phyloP scores from a whole-genome alignment of 2,797 vertebrate genomes.

The Anomalospiza imberbis region DNA sequence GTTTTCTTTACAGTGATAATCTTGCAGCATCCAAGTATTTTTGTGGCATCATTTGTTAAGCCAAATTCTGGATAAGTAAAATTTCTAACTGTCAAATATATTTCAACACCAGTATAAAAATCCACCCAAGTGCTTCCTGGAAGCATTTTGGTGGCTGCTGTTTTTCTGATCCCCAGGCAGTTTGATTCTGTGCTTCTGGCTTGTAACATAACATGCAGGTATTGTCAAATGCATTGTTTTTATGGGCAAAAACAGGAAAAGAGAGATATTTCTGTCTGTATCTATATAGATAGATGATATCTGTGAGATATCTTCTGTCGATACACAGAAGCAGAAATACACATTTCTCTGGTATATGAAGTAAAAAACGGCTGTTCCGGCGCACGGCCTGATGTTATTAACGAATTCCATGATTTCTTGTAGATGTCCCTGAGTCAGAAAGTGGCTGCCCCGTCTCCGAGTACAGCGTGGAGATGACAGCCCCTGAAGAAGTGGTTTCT shows the following conservation, averaged over 20 bases:
- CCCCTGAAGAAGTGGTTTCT: constrained; percentile 73
- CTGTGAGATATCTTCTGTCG: background rate
- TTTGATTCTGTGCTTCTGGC: background rate
- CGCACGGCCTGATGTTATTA: fast-evolving
- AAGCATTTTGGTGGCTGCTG: background rate
- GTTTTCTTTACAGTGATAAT: background rate
- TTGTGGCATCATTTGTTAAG: background rate
- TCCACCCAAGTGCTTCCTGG: background rate
- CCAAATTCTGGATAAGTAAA: background rate
- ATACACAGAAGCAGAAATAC: background rate
- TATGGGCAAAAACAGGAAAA: background rate
- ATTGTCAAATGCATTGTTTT: background rate
- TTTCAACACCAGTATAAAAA: background rate
- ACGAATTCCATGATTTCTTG: background rate
- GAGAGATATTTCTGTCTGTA: fast-evolving
- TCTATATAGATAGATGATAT: background rate
- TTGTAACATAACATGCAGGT: background rate
- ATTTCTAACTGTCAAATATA: background rate
- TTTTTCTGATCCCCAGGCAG: background rate
- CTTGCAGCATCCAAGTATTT: background rate
- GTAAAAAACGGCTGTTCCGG: background rate
- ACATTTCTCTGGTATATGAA: background rate
- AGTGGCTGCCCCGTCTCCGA: constrained; percentile 82
- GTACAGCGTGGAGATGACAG: constrained; percentile 93
- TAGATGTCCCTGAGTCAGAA: constrained; percentile 71